Conservation (phyloP, 2,797 vertebrate species). For the Lophotriccus pileatus region DNA sequence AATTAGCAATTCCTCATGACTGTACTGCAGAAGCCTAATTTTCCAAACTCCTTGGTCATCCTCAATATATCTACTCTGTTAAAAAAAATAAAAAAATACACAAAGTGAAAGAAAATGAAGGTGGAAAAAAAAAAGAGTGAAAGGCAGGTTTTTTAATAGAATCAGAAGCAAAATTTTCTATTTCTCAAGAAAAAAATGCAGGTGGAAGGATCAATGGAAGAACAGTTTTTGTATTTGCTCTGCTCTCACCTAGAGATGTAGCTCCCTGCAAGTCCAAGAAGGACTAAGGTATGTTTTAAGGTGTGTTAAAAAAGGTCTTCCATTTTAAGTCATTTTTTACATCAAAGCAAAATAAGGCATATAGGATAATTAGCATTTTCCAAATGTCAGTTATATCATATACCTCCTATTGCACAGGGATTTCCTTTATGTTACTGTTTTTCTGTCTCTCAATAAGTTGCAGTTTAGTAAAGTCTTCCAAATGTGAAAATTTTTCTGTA, state of each 20-base stretch:
- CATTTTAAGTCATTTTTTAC: background rate
- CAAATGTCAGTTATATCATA: background rate
- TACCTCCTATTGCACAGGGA: background rate
- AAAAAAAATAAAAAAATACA: background rate
- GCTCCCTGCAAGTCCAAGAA: background rate
- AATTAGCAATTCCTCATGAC: background rate
- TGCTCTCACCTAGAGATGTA: background rate
- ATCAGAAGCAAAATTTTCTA: background rate
- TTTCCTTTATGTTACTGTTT: background rate
- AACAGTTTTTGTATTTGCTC: background rate
- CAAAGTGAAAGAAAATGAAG: background rate
- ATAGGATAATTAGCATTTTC: background rate
- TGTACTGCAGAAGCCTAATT: background rate
- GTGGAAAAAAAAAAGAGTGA: background rate
- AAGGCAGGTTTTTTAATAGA: background rate
- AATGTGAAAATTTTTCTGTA: background rate
- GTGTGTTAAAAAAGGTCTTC: background rate
- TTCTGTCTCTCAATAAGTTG: background rate
- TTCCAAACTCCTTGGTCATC: background rate
- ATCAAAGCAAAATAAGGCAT: background rate
- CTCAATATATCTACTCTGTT: background rate
- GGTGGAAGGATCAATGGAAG: background rate
- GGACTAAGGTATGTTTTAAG: background rate
- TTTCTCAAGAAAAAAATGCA: background rate
- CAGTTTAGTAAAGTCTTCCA: background rate